Base-by-base conservation (phyloP, 2,113 vertebrate genomes). In the Sebastes schlegelii region DNA sequence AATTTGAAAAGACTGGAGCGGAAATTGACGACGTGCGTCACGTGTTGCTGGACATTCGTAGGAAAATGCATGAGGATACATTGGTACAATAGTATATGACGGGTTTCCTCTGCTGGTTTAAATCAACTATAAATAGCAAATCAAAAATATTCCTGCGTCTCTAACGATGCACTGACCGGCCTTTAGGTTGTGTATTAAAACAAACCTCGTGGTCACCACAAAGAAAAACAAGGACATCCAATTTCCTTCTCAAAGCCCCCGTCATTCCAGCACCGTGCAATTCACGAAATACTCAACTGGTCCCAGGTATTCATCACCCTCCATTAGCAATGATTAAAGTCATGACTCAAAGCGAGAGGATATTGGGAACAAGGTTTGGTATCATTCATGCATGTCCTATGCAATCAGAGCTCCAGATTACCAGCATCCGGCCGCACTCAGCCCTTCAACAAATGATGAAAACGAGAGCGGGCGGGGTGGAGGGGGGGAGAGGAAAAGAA, bases 261-360 rank as follows among this genome's bases (percentile, higher is more conserved):
- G 60, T 72, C 57, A 61, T 77, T 76, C 45, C n/a, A 43, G 54
- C 19, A 65, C 17, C 42, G n/a, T 26, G 71, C 54, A 86, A 87
- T 90, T 86, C 63, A 81, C 67, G 70, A 84, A 85, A 85, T 70
- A 26, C 79, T 84, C 57, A 70, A 60, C 80, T 69, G 64, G 82
- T 89, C 45, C 45, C 75, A 87, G 88, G 84, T 92, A 89, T 91
- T 93, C 86, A 94, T 88, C 87, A 82, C 54, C 86, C 79, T 74
- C 88, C 84, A 92, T 91, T 93, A 93, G 82, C 61, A 79, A 83
- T 86, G 91, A 93, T 92, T 88, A 90, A 92, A 91, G 79, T 82
- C 79, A 63, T 60, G 80, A 85, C 78, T 91, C 81, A 85, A 77
- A 89, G 75, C 62, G 4, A 75, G 57, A 74, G 81, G 82, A 89